Base-by-base conservation (phyloP, 2,797 vertebrate species). In the Stomatorhinus walkeri region DNA sequence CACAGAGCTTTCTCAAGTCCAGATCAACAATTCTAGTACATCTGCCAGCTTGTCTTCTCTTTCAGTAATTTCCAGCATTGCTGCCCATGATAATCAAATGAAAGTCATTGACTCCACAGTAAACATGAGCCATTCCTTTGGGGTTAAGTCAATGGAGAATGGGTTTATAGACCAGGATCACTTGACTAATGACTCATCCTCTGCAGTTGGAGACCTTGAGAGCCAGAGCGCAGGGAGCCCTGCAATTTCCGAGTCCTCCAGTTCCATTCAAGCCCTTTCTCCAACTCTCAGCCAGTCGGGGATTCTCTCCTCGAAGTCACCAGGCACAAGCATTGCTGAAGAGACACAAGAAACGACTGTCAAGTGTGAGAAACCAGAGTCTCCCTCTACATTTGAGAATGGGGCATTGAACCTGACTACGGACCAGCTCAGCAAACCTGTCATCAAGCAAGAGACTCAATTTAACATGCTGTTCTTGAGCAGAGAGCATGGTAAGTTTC, bases 391-490 rank as follows among this genome's bases (percentile, higher is more conserved):
- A 87, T 91, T 95, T 83, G 95, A 96, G 92, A 96, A 94, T 28
- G 96, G 96, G 0, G 94, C 95, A n/a, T 94, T 97, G 89, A 96
- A 97, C 94, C 95, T 96, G 92, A 97, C 96, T 89, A 96, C 95
- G 93, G 93, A 94, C 93, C 97, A 96, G 91, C 96, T 95, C 0
- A 93, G 95, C 93, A 97, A 98, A 93, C 96, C 96, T 22, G 93
- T 96, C 95, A 94, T 97, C 96, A 99, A 99, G 96, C 98, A 99
- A 93, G 98, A 99, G 93, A 96, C 96, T 95, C 97, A 97, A 94
- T 98, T 98, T 96, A 97, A 96, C 95, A 97, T 98, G 96, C 96
- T 99, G 95, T 98, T 99, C 96, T 96, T 98, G 93, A 98, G 95
- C 94, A 96, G 97, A 96, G 98, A 99, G 93, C 96, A 97, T 96